phyloP scores from a whole-genome alignment of 2,888 invertebrate genomes.

The Pterostichus madidus region DNA sequence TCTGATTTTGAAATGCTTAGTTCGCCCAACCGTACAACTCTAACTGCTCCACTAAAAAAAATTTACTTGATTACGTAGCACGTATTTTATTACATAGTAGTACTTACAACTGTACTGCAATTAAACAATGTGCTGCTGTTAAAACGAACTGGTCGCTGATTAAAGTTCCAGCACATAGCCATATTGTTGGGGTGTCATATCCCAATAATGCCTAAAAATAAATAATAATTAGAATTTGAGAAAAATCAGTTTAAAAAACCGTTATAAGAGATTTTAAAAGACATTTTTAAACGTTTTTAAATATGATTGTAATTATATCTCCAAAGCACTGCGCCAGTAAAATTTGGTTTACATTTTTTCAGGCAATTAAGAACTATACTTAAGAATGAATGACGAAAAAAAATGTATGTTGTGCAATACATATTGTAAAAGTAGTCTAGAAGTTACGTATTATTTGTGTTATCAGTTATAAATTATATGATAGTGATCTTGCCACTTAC shows the following conservation, averaged over 20 bases:
- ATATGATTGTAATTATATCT: too few species aligned
- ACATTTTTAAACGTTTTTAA: too few species aligned
- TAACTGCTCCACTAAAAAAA: conserved; percentile 77
- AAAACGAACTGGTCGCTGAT: conserved; percentile 79
- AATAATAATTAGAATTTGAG: conserved; percentile 66
- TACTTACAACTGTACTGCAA: conserved; percentile 67
- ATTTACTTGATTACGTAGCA: neutral
- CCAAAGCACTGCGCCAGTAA: too few species aligned
- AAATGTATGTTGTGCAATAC: too few species aligned
- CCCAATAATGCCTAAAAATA: conserved; percentile 75
- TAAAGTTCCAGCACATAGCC: conserved; percentile 80
- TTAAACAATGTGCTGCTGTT: conserved; percentile 81
- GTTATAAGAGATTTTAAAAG: too few species aligned
- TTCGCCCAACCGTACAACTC: conserved; percentile 80
- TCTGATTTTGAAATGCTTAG: conserved; percentile 78
- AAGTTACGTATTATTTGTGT: neutral
- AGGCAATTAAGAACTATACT: too few species aligned
- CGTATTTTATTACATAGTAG: neutral
- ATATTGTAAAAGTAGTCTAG: too few species aligned
- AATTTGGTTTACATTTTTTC: too few species aligned
- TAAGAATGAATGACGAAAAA: too few species aligned
- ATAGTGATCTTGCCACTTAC: conserved; percentile 73
- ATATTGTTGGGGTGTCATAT: conserved; percentile 73
- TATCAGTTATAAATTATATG: too few species aligned
- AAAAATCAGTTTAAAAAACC: too few species aligned